phyloP scores from a whole-genome alignment of 2,888 invertebrate genomes.

The Agrypnus murinus region DNA sequence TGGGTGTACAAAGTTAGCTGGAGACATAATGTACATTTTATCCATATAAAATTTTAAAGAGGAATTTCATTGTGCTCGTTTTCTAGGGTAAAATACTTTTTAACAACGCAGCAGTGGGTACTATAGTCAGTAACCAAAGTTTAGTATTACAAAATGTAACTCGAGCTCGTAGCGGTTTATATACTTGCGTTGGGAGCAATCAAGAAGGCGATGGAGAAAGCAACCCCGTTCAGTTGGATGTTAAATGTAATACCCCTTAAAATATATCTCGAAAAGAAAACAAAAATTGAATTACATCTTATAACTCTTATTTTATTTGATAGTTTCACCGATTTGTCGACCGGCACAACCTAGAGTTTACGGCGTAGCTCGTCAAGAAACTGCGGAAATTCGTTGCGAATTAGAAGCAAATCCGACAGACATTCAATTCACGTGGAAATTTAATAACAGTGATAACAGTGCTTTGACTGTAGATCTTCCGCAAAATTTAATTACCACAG shows the following conservation, averaged over 20 bases:
- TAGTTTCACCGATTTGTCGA: conserved; percentile 85
- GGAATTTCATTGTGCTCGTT: conserved; percentile 22
- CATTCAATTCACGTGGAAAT: conserved; percentile 83
- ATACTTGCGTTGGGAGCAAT: conserved; percentile 92
- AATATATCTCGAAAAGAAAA: not conserved
- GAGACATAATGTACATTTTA: conserved; percentile 81
- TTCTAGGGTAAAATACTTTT: conserved; percentile 83
- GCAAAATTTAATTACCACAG: conserved; percentile 76
- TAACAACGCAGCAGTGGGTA: conserved; percentile 86
- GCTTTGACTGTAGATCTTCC: conserved; percentile 82
- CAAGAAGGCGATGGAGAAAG: conserved; percentile 92
- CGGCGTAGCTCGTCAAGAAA: conserved; percentile 84
- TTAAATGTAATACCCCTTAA: conserved; percentile 80
- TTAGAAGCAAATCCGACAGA: conserved; percentile 83
- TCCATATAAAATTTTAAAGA: not conserved
- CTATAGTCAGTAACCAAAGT: conserved; percentile 92
- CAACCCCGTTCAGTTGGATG: conserved; percentile 87
- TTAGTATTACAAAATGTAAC: conserved; percentile 90
- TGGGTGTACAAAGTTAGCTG: conserved; percentile 87
- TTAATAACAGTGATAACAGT: conserved; percentile 77
- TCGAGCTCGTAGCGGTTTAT: conserved; percentile 84
- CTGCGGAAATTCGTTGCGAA: conserved; percentile 81
- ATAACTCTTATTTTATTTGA: conserved; percentile 42
- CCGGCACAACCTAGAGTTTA: conserved; percentile 80
- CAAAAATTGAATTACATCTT: conserved; percentile 11